Percentiles rank a stretch among this genome's conserved stretches.
Conservation (phyloP, 2,797 vertebrate genomes). For the Neosilurus hyrtlii region DNA sequence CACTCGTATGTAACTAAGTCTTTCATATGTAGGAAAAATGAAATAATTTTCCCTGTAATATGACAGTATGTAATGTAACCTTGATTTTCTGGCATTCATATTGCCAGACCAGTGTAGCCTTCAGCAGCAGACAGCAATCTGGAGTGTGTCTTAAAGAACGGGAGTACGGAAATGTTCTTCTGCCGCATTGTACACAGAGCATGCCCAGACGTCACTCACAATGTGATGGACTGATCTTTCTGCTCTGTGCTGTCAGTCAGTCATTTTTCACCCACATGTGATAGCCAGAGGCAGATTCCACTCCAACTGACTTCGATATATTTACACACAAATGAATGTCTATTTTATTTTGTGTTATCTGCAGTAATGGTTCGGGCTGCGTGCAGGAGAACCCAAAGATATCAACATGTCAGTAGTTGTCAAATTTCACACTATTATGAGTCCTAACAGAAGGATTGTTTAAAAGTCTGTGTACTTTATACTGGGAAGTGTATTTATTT, state of each 20-base stretch:
- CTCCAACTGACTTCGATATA: not conserved
- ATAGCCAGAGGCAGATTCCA: slow-evolving; percentile 20
- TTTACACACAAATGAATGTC: not conserved
- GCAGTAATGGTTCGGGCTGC: not conserved
- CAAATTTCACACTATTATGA: slow-evolving; percentile 22
- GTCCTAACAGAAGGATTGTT: slow-evolving; percentile 16
- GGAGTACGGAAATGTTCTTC: slow-evolving; percentile 27
- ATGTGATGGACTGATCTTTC: slow-evolving; percentile 1
- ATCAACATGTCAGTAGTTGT: slow-evolving; percentile 7
- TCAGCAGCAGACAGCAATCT: slow-evolving; percentile 32
- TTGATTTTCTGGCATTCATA: not conserved
- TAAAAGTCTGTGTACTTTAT: slow-evolving; percentile 6
- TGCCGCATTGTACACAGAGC: slow-evolving; percentile 6
- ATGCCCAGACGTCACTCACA: slow-evolving; percentile 17
- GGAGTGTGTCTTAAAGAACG: slow-evolving; percentile 30
- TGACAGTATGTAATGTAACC: slow-evolving; percentile 15
- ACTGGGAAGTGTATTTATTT: slow-evolving; percentile 23
- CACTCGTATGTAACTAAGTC: not conserved
- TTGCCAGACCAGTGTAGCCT: slow-evolving; percentile 9
- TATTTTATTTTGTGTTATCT: slow-evolving; percentile 21
- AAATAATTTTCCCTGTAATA: not conserved
- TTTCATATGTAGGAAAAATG: not conserved
- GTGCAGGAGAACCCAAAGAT: slow-evolving; percentile 18
- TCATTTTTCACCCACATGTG: slow-evolving; percentile 4
- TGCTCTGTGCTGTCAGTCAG: not conserved